Conservation (phyloP, 2,113 vertebrate species). For the Nothocercus nigrocapillus region DNA sequence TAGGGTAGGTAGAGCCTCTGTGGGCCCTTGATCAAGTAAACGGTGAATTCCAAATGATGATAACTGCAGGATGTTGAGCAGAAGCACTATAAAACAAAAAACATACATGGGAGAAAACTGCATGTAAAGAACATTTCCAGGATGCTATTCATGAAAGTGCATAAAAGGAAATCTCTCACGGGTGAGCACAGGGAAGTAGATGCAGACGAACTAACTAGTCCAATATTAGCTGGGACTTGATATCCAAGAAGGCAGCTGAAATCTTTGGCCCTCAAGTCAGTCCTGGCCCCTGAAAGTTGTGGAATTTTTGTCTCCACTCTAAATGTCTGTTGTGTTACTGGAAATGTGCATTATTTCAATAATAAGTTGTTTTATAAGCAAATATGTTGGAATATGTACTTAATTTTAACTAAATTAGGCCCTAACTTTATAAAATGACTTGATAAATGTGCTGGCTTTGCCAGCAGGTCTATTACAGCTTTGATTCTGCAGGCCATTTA, state of each 20-base stretch:
- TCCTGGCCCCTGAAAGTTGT: background rate
- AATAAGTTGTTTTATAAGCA: background rate
- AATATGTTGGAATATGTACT: background rate
- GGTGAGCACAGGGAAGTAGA: background rate
- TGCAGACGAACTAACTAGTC: background rate
- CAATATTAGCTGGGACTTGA: background rate
- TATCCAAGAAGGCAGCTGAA: background rate
- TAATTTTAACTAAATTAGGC: slow-evolving; percentile 13
- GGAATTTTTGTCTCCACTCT: background rate
- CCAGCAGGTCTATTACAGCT: background rate
- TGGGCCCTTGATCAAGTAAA: background rate
- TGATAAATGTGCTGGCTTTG: background rate
- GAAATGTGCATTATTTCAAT: background rate
- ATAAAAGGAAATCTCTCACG: slow-evolving; percentile 40
- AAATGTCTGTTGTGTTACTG: background rate
- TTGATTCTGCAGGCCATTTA: background rate
- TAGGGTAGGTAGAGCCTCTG: background rate
- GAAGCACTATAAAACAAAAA: background rate
- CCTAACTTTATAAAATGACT: background rate
- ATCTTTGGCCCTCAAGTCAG: background rate
- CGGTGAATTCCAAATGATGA: background rate
- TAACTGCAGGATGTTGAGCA: background rate
- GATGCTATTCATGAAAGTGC: background rate
- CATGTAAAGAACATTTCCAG: background rate
- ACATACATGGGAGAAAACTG: background rate